Percentiles rank a stretch among this genome's conserved stretches.
phyloP scores from a whole-genome alignment of 2,797 vertebrate genomes.

The Sarcoramphus papa region DNA sequence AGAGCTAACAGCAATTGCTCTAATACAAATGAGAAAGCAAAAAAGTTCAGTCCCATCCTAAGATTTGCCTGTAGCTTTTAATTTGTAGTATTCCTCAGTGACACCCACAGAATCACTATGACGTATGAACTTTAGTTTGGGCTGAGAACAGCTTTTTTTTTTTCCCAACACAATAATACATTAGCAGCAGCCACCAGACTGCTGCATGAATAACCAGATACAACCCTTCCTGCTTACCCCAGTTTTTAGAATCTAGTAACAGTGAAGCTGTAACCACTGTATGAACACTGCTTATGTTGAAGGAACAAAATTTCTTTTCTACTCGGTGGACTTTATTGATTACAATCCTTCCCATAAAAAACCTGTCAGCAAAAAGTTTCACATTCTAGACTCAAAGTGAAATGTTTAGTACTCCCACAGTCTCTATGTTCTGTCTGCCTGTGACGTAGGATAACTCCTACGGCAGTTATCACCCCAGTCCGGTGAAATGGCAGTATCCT shows the following conservation, averaged over 20 bases:
- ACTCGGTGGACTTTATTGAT: background rate
- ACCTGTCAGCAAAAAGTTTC: background rate
- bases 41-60: background rate
- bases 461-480: background rate
- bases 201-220: background rate
- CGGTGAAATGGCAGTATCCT: background rate
- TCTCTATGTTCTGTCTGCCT: background rate
- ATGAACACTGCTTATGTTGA: background rate
- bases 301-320: background rate
- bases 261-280: background rate
- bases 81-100: background rate
- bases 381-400: background rate
- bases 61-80: background rate
- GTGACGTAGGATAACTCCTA: accelerated
- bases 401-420: background rate
- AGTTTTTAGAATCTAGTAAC: background rate
- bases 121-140: background rate
- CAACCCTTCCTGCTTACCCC: background rate
- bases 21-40: background rate
- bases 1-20: background rate
- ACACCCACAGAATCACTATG: background rate
- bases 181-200: background rate
- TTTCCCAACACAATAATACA: background rate
- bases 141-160: background rate
- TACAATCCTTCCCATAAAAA: background rate